Percentiles rank a stretch among this genome's conserved stretches.
Evolutionary conservation across 37 sponge, comb jelly and placozoan genomes (phyloP).

Genomic region (Eunapius fragilis): DNA sequence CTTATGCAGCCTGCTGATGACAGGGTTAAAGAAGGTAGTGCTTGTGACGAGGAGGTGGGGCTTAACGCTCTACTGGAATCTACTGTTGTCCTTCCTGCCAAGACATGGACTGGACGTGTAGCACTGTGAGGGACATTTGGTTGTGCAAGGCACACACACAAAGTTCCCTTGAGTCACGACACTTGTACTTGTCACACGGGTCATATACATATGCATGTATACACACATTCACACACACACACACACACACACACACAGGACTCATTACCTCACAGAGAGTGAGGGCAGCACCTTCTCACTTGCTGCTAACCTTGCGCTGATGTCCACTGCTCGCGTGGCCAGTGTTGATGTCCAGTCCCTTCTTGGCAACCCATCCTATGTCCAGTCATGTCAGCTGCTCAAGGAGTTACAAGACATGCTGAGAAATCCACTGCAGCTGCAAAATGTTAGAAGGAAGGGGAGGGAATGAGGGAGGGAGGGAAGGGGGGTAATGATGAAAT

Average conservation of each 20-base stretch:
- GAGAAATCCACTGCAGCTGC: background rate
- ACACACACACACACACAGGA: background rate
- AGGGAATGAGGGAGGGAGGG: background rate
- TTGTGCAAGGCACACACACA: background rate
- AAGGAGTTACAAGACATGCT: background rate
- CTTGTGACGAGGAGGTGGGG: conserved; percentile 3
- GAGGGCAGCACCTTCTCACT: background rate
- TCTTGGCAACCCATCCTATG: background rate
- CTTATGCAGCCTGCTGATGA: background rate
- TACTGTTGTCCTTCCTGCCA: background rate
- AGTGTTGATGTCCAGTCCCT: background rate
- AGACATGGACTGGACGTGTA: background rate
- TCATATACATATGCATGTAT: background rate
- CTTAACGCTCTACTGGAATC: background rate
- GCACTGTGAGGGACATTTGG: background rate
- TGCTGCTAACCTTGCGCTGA: conserved; percentile 5
- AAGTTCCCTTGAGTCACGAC: too few relatives aligned
- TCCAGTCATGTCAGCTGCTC: background rate
- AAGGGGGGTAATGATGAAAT: background rate
- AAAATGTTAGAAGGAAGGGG: background rate
- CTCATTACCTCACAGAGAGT: conserved; percentile 10
- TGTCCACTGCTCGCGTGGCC: background rate
- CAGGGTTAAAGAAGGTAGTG: background rate
- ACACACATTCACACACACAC: background rate
- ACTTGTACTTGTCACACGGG: too few relatives aligned